phyloP scores from a whole-genome alignment of 1,140 invertebrate species.

The Lepidurus apus region DNA sequence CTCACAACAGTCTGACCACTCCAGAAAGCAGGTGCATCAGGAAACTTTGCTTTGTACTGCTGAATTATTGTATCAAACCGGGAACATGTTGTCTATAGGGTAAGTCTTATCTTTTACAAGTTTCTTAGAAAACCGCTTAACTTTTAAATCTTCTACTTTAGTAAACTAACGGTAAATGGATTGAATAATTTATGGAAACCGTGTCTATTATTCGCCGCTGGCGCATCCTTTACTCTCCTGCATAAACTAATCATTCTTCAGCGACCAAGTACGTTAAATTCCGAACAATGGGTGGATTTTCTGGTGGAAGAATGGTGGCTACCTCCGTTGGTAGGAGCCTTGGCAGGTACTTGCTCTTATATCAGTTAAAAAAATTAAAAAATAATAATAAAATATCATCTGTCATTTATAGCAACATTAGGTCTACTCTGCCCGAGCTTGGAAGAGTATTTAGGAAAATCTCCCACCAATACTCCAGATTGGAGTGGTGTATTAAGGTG shows the following conservation, averaged over 20 bases:
- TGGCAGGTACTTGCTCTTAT: background rate
- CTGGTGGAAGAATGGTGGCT: background rate
- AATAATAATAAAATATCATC: background rate
- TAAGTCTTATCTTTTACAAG: background rate
- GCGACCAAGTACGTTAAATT: background rate
- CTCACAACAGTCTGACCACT: no score
- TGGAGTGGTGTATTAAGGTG: background rate
- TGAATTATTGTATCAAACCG: no score
- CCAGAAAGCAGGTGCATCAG: no score
- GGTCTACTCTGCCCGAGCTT: background rate
- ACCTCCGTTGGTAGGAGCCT: background rate
- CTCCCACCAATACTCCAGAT: conserved; percentile 6
- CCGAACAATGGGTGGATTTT: background rate
- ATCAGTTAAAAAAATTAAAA: background rate
- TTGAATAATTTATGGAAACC: background rate
- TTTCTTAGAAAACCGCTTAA: background rate
- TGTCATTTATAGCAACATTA: background rate
- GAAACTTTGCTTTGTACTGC: no score
- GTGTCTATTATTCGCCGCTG: background rate
- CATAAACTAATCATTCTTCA: conserved; percentile 2
- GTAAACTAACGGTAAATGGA: background rate
- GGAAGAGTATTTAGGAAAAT: conserved; percentile 6
- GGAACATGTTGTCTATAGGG: no score
- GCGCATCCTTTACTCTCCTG: background rate
- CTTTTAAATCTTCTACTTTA: background rate